Evolutionary conservation across 2,888 invertebrate species (phyloP), one percentile per base, ranked within the genome.

Genomic region (Notocelia uddmanniana): DNA sequence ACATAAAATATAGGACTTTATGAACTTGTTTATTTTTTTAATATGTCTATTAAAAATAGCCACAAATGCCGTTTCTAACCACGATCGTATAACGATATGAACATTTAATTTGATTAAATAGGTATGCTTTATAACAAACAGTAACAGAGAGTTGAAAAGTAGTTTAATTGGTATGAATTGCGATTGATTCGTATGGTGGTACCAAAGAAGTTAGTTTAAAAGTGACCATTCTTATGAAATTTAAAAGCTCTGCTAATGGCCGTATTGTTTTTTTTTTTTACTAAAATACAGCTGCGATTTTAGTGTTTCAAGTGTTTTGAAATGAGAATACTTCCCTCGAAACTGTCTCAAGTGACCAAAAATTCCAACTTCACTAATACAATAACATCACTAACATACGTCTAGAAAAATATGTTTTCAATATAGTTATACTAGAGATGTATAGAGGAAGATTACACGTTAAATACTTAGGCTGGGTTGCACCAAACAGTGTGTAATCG

Each of bases 91-190:
- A 57, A 45, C 18, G 37, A 41, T 26, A 19, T 19, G 37, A 26
- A 55, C 21, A 23, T n/a, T 54, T 54, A 66, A 11, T 5, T 31
- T 37, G 54, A 55, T 66, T 54, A 41, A 6, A 63, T 57, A 10
- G 2, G 2, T 57, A 66, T 57, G 19, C 31, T 57, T 57, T 48
- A 67, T 57, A 34, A 68, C 34, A 55, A n/a, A 41, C 41, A 63
- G 41, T 45, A 55, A 10, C 34, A 34, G 37, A 8, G 5, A 37
- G 0, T 6, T 37, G 19, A 21, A 37, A 59, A 59, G 8, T 41
- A 59, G 34, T 37, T 37, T 37, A 8, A 37, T 58, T 19, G 54
- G 15, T 54, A 21, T 26, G 21, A 54, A 11, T 23, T 45, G 15
- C n/a, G n/a, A n/a, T n/a, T n/a, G n/a, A n/a, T n/a, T n/a, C n/a